These are phyloP conservation scores for Ascaphus truei DNA, from an alignment of 2,113 vertebrate genomes.

Conservation along the genomic window DNA sequence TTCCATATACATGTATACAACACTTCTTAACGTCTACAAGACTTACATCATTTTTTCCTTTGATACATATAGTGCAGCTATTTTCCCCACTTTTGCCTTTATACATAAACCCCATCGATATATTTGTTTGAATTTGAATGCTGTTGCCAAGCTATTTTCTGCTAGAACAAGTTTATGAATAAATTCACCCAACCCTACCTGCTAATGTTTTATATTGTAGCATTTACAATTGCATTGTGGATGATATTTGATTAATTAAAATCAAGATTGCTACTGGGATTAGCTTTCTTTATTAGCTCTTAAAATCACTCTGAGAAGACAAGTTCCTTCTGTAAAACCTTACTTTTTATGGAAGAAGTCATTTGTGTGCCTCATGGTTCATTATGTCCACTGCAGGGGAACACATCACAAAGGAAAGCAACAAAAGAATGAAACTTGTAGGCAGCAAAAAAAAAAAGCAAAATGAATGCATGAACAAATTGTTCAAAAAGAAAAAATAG, in stretches of 20 bases:
- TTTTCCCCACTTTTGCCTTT: too few relatives aligned
- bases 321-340: not conserved
- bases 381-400: constrained; percentile 2
- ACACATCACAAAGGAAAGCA: not conserved
- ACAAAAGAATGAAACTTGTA: not conserved
- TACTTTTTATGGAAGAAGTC: not conserved
- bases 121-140: too few relatives aligned
- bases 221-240: not conserved
- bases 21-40: too few relatives aligned
- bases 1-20: too few relatives aligned
- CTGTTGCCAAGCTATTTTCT: not conserved
- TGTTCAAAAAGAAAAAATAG: too few relatives aligned
- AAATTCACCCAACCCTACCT: not conserved
- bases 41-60: too few relatives aligned
- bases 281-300: constrained; percentile 2
- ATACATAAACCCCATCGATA: too few relatives aligned
- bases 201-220: not conserved
- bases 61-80: too few relatives aligned
- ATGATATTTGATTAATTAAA: constrained; percentile 7
- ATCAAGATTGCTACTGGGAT: not conserved
- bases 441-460: too few relatives aligned
- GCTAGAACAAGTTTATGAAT: not conserved
- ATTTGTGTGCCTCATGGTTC: not conserved
- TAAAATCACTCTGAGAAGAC: not conserved
- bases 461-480: too few relatives aligned